Evolutionary conservation across 2,888 invertebrate species (phyloP), one percentile per base, ranked within the genome.

Genomic region (Fissipunctia ypsillon): DNA sequence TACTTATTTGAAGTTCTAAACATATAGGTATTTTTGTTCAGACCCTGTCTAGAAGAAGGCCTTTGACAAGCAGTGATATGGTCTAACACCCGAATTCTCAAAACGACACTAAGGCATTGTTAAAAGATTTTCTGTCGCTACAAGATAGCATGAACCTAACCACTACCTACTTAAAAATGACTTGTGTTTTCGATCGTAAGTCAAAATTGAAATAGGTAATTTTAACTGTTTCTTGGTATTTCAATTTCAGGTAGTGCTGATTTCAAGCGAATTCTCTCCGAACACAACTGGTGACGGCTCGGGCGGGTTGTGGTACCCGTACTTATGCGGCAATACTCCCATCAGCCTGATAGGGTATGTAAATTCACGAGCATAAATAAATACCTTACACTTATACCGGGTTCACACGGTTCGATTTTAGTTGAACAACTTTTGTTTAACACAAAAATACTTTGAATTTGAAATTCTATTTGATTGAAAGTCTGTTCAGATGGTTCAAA

Each of bases 231-330:
- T n/a, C n/a, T n/a, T n/a, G 31, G 25, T 64, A 12, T 45, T 69
- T 35, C 0, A 9, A 22, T 84, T 84, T 2, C 80, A 97, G 89
- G 97, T 98, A 12, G 97, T 97, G 10, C 88, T 98, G 52, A 95
- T 98, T 73, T 96, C 98, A 0, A 97, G 97, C n/a, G 94, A 96
- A 35, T 97, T 98, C 78, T 96, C 97, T 25, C 98, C 98, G 0
- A 91, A 97, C 73, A 98, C 98, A 0, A 98, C 98, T 0, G 97
- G 98, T 0, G 98, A 98, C 90, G 97, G 97, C 0, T 97, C 98
- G 3, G 98, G 98, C 0, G 98, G 98, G 0, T 91, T 98, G 10
- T 98, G 98, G 98, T 95, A 96, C 16, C 98, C 98, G 0, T 98
- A 97, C 89, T 90, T 97, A 14, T 95, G 97, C 59, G 97, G 97